These are phyloP conservation scores for Coregonus sp. DNA, from an alignment of 2,797 vertebrate genomes.

Conservation along the genomic window DNA sequence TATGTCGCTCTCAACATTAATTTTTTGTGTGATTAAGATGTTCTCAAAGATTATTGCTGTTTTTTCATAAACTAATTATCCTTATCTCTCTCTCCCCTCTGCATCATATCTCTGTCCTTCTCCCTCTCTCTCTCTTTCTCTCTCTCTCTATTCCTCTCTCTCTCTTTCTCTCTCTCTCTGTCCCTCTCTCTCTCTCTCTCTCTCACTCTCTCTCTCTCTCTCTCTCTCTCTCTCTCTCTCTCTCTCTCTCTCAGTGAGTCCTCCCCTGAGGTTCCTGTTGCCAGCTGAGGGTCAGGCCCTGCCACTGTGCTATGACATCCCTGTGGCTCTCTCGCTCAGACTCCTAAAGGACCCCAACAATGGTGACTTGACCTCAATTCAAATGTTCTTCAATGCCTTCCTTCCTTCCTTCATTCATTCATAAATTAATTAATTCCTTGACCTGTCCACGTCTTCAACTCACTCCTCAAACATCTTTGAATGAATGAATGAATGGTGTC, in stretches of 20 bases:
- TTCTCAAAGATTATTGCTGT: not conserved
- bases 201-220: too few species aligned
- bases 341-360: conserved; percentile 59
- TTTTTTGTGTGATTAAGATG: not conserved
- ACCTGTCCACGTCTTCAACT: not conserved
- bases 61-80: not conserved
- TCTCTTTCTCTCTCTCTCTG: not conserved
- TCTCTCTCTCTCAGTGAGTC: not conserved
- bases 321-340: conserved; percentile 36
- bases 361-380: conserved; percentile 52
- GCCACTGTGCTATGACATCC: conserved; percentile 69
- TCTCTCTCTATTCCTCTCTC: not conserved
- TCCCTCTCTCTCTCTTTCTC: not conserved
- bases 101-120: not conserved
- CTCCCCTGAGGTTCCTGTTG: conserved; percentile 57
- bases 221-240: not conserved
- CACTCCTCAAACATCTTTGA: not conserved
- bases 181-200: not conserved
- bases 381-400: not conserved
- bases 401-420: not conserved
- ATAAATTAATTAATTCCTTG: not conserved
- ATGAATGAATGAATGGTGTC: conserved; percentile 1
- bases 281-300: conserved; percentile 38
- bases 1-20: not conserved
- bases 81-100: not conserved